Base-by-base conservation (phyloP, 2,797 vertebrate genomes). In the Artibeus jamaicensis region DNA sequence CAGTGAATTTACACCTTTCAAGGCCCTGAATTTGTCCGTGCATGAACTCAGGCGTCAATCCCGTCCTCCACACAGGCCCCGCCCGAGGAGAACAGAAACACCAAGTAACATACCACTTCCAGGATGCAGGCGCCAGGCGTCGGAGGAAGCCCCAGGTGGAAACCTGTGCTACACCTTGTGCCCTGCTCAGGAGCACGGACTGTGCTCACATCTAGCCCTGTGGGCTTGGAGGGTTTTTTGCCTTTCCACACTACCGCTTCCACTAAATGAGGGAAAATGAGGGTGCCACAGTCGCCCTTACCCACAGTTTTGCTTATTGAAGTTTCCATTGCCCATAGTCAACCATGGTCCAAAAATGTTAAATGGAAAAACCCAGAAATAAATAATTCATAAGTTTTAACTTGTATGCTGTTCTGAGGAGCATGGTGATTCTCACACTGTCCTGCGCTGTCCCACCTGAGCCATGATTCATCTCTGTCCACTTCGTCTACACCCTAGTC, bases 141-240 rank as follows among this genome's bases (percentile, higher is more conserved):
- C 2, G 21, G 67, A 74, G 59, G n/a, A 82, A 48, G 73, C n/a
- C 18, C 77, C 55, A 21, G 34, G 0, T 48, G 46, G n/a, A 68
- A 76, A 32, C 2, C 4, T 10, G n/a, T 57, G n/a, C 8, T 7
- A 2, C 48, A 57, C 37, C 8, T 1, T 9, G n/a, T 70, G 44
- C 37, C 19, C 55, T 4, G 8, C 0, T 5, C 6, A 16, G 21
- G 18, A 14, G 9, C 48, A 24, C 8, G 12, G 34, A 42, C 11
- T 4, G 29, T 4, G 29, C 59, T 6, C 26, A 6, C 26, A 12
- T 12, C 89, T 4, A 19, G 79, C 21, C 21, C 44, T 37, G 32
- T 9, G 21, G 79, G 62, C n/a, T 0, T 9, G 1, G 50, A 39
- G 32, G 22, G 59, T 19, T 2, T 11, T 12, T 0, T 26, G 29